Evolutionary conservation across 2,797 vertebrate genomes (phyloP).

Genomic region (Thripadectes ignobilis): DNA sequence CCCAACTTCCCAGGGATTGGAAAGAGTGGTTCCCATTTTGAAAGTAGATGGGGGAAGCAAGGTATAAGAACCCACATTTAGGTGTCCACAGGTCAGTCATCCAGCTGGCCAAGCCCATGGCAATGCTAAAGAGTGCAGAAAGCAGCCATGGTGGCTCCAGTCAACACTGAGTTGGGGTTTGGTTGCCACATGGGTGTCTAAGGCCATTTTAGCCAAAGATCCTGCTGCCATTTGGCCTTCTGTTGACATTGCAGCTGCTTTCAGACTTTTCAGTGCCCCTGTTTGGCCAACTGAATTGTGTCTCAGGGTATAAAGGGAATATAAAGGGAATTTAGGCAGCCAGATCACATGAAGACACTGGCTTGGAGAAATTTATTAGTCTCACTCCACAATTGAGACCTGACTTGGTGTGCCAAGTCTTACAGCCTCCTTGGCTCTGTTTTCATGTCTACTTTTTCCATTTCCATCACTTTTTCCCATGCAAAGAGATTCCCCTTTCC

Average conservation of each 20-base stretch:
- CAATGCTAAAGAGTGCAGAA: neutral
- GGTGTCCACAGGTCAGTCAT: neutral
- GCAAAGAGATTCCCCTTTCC: neutral
- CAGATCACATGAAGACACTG: neutral
- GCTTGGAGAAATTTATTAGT: neutral
- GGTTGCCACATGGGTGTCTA: neutral
- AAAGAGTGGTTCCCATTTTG: neutral
- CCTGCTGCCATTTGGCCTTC: neutral
- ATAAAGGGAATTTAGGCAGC: neutral
- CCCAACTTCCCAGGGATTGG: neutral
- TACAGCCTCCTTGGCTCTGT: neutral
- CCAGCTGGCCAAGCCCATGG: neutral
- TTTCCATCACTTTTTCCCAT: neutral
- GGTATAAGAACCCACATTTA: neutral
- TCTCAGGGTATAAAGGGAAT: neutral
- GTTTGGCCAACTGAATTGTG: fast-evolving
- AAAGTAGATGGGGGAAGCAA: neutral
- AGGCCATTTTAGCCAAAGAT: neutral
- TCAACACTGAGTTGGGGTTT: neutral
- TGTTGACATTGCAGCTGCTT: neutral
- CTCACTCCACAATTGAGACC: neutral
- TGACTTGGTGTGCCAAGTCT: neutral
- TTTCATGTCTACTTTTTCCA: neutral
- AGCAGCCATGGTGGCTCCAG: neutral
- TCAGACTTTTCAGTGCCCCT: neutral